phyloP scores from a whole-genome alignment of 2,888 invertebrate species.

The Cordilura impudica region DNA sequence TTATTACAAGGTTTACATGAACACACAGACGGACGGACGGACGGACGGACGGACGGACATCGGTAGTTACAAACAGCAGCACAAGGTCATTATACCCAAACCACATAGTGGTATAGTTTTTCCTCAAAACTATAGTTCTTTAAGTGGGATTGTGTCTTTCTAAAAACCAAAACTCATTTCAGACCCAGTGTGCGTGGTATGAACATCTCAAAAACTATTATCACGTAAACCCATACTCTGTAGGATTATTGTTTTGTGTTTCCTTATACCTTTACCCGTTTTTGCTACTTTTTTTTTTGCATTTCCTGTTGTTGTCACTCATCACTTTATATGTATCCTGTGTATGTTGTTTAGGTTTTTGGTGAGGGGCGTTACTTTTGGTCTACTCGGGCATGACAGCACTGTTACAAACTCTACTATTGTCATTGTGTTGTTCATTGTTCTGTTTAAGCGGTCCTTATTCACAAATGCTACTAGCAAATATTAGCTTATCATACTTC shows the following conservation, averaged over 20 bases:
- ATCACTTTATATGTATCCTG: background rate
- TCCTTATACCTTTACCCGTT: background rate
- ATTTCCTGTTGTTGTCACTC: constrained; percentile 38
- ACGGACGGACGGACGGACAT: too few relatives aligned
- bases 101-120: too few relatives aligned
- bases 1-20: too few relatives aligned
- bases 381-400: background rate
- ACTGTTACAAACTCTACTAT: background rate
- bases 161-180: too few relatives aligned
- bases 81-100: too few relatives aligned
- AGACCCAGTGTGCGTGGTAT: background rate
- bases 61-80: too few relatives aligned
- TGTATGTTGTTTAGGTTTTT: background rate
- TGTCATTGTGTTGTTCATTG: constrained; percentile 30
- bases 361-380: background rate
- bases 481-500: constrained; percentile 61
- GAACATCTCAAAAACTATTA: background rate
- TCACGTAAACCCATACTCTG: background rate
- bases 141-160: too few relatives aligned
- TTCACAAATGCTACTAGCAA: constrained; percentile 47
- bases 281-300: background rate
- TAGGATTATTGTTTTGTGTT: background rate
- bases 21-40: too few relatives aligned
- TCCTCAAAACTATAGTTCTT: too few relatives aligned
- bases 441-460: constrained; percentile 40